These are phyloP conservation scores for Schlechtendalia chinensis DNA, from an alignment of 1,140 invertebrate genomes.

Conservation along the genomic window DNA sequence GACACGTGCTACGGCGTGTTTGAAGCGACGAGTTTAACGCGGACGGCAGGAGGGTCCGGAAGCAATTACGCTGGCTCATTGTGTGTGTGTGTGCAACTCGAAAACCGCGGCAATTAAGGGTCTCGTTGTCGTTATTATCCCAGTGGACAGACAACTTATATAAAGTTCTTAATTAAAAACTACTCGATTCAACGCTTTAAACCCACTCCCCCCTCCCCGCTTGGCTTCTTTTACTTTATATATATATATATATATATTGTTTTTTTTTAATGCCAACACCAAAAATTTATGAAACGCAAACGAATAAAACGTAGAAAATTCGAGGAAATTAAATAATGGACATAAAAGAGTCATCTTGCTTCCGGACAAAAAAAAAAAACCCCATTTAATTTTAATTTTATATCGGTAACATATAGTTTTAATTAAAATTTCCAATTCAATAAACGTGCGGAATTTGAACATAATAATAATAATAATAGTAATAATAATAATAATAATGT, in stretches of 20 bases:
- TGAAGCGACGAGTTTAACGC: slow-evolving; percentile 28
- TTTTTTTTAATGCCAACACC: background rate
- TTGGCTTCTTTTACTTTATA: background rate
- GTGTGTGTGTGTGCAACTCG: slow-evolving; percentile 39
- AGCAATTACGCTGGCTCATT: slow-evolving; percentile 44
- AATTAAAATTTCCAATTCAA: background rate
- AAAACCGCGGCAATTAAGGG: slow-evolving; percentile 50
- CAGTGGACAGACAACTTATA: slow-evolving; percentile 40
- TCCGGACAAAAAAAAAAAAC: background rate
- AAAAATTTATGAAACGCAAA: slow-evolving; percentile 20
- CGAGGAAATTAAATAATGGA: slow-evolving; percentile 11
- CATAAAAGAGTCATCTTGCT: slow-evolving; percentile 17
- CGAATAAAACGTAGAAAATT: background rate
- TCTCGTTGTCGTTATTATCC: slow-evolving; percentile 46
- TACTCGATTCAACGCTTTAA: slow-evolving; percentile 33
- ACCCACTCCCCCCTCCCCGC: no score
- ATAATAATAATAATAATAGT: background rate
- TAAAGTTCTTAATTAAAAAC: slow-evolving; percentile 50
- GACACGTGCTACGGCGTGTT: no score
- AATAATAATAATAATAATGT: no score
- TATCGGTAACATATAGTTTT: background rate
- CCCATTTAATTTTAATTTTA: background rate
- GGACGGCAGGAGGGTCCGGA: slow-evolving; percentile 16
- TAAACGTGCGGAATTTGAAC: background rate
- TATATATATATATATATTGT: no score